Base-by-base conservation (phyloP, 2,888 invertebrate genomes). In the Amitus sp. region DNA sequence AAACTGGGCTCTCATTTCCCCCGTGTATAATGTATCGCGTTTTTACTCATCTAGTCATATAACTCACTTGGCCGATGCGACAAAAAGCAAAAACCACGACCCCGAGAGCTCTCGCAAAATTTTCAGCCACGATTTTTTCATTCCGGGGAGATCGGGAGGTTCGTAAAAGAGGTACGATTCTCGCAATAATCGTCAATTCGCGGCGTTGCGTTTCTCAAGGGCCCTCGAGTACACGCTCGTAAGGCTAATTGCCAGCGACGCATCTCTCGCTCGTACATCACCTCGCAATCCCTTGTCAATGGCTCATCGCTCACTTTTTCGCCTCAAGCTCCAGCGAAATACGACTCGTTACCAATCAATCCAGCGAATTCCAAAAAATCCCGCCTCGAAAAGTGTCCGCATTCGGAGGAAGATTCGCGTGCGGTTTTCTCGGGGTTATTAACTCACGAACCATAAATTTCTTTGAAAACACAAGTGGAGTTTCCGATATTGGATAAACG, bases 281-380 rank as follows among this genome's bases (percentile, higher is more conserved):
- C 58, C 47, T 43, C 54, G 50, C 58, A 51, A 62, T 62, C 47
- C 53, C 62, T 55, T 62, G 58, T 57, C 62, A 47, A 62, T 58
- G 62, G 58, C 50, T 57, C 62, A 62, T 62, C 62, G 62, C 62
- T 58, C 62, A 62, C 54, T 62, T 62, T 58, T 54, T 62, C 58
- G 62, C 62, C 62, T 54, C 47, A 46, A 58, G 57, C 53, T 52
- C 49, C 42, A 40, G 30, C 57, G n/a, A 34, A 51, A 42, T 47
- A 23, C 50, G 47, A 51, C 60, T 50, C 51, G 47, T 50, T 48
- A 47, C 58, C 54, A 62, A 62, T 62, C 56, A 58, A 54, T 47
- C 54, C 43, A 46, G 9, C 39, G 43, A 51, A 62, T 58, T 51
- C 51, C 52, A 15, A 48, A 39, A 47, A 57, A 53, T 54, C 12